Evolutionary conservation across 2,888 invertebrate genomes (phyloP).

Genomic region (Athrips mouffetella): DNA sequence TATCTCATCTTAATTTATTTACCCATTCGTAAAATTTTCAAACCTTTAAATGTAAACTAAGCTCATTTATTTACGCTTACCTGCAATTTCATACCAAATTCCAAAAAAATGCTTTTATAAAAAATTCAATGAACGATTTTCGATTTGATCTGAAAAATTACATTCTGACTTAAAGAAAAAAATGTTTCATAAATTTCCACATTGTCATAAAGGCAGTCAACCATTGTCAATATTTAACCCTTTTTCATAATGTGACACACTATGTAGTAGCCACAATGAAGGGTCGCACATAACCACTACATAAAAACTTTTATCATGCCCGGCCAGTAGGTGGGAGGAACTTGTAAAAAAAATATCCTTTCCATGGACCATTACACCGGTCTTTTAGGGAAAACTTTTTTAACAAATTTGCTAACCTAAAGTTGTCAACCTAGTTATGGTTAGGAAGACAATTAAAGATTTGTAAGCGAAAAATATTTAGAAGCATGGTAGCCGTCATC

Average conservation of each 20-base stretch:
- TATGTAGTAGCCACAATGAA: conserved; percentile 58
- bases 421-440: background rate
- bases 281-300: conserved; percentile 56
- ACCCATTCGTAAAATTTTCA: too few species aligned
- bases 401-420: conserved; percentile 10
- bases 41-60: too few species aligned
- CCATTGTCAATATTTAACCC: conserved; percentile 7
- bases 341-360: conserved; percentile 61
- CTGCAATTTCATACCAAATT: too few species aligned
- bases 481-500: too few species aligned
- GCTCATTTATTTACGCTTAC: too few species aligned
- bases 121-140: too few species aligned
- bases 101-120: too few species aligned
- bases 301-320: conserved; percentile 73
- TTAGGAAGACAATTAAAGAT: background rate
- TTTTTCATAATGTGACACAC: conserved; percentile 26
- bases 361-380: conserved; percentile 61
- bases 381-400: conserved; percentile 36
- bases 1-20: too few species aligned
- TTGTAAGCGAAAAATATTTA: too few species aligned
- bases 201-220: background rate
- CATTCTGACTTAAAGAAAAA: too few species aligned
- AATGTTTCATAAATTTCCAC: too few species aligned
- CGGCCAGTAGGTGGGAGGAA: conserved; percentile 47
- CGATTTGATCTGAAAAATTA: too few species aligned